phyloP scores from a whole-genome alignment of 2,797 vertebrate genomes.

The Melanotaenia boesemani region DNA sequence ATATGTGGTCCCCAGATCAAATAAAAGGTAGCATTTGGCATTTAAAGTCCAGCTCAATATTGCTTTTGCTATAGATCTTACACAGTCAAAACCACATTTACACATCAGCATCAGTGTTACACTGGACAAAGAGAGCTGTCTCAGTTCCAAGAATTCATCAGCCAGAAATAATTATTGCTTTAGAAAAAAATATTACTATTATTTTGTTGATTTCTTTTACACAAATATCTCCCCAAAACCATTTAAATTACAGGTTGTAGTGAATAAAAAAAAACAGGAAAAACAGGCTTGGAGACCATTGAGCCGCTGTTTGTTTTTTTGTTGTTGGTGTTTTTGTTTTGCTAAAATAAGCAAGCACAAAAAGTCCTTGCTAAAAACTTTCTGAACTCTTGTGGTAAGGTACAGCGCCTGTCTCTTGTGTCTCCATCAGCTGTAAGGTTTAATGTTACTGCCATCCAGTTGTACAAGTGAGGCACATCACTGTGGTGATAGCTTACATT shows the following conservation, averaged over 20 bases:
- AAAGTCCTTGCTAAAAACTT: background rate
- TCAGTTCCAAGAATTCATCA: no score
- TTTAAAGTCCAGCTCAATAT: no score
- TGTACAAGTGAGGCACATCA: background rate
- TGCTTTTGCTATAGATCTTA: background rate
- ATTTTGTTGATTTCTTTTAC: no score
- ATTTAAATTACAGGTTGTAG: no score
- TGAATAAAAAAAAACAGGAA: no score
- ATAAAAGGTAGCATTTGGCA: background rate
- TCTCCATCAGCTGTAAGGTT: background rate
- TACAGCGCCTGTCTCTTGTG: conserved; percentile 16
- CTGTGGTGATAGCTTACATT: background rate
- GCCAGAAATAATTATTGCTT: no score
- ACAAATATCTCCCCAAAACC: no score
- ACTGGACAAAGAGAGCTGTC: no score
- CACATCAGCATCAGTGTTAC: background rate
- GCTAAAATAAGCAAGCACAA: background rate
- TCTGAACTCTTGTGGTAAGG: conserved; percentile 19
- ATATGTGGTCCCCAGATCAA: background rate
- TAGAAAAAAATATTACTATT: no score
- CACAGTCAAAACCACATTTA: background rate
- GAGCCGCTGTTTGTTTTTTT: no score
- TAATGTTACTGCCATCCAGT: background rate
- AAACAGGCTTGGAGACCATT: no score
- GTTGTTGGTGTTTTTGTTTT: background rate